These are phyloP conservation scores for Nomada goodeniana DNA, from an alignment of 2,888 invertebrate species.

Conservation along the genomic window DNA sequence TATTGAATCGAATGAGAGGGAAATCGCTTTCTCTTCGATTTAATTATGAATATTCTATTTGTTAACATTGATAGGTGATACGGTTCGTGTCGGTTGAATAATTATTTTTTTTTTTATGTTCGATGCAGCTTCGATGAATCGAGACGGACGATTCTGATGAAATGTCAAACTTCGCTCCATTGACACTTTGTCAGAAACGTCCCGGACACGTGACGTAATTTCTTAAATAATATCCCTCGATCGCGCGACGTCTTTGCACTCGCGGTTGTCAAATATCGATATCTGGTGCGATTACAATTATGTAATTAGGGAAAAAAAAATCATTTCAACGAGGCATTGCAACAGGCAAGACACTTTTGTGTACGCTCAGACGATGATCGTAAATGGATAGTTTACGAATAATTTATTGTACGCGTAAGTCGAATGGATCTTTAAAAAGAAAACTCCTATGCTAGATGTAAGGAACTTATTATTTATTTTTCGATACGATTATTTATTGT, in stretches of 20 bases:
- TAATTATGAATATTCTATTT: constrained; percentile 14
- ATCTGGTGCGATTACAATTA: not conserved
- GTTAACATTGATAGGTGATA: not conserved
- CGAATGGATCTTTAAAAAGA: not conserved
- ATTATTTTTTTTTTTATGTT: no score
- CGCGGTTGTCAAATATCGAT: no score
- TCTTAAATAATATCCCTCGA: not conserved
- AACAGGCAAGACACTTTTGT: not conserved
- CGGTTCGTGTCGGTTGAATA: not conserved
- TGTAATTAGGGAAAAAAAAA: not conserved
- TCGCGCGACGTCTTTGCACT: not conserved
- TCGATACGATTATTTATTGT: constrained; percentile 68
- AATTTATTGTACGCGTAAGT: no score
- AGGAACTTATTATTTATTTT: constrained; percentile 53
- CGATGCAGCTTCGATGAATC: not conserved
- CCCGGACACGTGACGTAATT: not conserved
- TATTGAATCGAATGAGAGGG: constrained; percentile 27
- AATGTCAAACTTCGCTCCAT: constrained; percentile 52
- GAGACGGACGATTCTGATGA: constrained; percentile 46
- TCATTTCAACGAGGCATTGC: not conserved
- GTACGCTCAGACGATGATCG: not conserved
- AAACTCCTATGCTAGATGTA: constrained; percentile 33
- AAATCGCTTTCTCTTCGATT: constrained; percentile 29
- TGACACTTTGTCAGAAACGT: constrained; percentile 61
- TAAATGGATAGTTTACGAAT: not conserved